Evolutionary conservation across 2,888 invertebrate genomes (phyloP).

Genomic region (Thyatira batis): DNA sequence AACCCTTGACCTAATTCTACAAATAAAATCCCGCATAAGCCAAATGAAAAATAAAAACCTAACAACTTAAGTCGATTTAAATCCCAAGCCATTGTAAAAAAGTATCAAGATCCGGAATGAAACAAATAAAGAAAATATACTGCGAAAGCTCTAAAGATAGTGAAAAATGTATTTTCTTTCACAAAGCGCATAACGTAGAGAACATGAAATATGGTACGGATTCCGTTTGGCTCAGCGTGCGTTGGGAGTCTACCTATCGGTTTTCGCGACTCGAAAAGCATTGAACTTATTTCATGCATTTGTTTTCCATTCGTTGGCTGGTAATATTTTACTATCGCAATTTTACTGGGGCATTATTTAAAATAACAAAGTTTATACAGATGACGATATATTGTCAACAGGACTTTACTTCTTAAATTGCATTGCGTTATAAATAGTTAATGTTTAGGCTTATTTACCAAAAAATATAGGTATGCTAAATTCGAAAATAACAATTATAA

Average conservation of each 20-base stretch:
- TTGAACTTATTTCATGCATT: conserved; percentile 69
- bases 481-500: no score
- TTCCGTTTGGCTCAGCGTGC: conserved; percentile 74
- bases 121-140: conserved; percentile 63
- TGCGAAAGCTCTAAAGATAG: conserved; percentile 70
- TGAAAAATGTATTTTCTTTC: conserved; percentile 81
- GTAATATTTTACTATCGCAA: conserved; percentile 44
- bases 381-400: not conserved
- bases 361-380: conserved; percentile 11
- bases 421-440: no score
- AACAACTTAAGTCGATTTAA: conserved; percentile 10
- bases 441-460: no score
- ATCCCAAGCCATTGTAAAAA: conserved; percentile 24
- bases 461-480: no score
- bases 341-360: conserved; percentile 30
- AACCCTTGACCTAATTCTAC: conserved; percentile 26
- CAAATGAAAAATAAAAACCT: not conserved
- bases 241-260: conserved; percentile 69
- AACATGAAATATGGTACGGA: conserved; percentile 79
- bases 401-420: no score
- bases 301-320: conserved; percentile 57
- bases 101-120: conserved; percentile 36
- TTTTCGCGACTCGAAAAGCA: conserved; percentile 69
- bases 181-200: conserved; percentile 77
- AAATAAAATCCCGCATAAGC: not conserved